Conservation (phyloP, 2,797 vertebrate genomes). For the Macropus fuliginosus region DNA sequence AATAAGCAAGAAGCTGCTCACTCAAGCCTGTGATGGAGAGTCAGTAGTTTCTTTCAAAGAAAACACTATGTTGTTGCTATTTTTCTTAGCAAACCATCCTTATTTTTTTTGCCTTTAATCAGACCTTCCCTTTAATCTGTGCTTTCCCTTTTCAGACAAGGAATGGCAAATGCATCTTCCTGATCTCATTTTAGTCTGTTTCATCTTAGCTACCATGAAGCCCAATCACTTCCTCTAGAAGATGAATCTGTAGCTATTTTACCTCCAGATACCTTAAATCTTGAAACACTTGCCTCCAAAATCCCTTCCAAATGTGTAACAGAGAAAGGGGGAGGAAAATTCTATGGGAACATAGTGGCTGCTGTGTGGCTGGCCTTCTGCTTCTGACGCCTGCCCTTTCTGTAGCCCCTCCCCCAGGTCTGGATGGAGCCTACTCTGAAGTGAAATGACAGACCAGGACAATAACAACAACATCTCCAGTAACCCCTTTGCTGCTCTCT, state of each 20-base stretch:
- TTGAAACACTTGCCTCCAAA: slow-evolving; percentile 34
- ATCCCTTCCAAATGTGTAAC: slow-evolving; percentile 37
- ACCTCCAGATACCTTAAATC: slow-evolving; percentile 46
- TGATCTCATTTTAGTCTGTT: slow-evolving; percentile 29
- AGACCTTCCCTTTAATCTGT: slow-evolving; percentile 6
- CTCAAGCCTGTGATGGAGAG: not conserved
- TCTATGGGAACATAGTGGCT: not conserved
- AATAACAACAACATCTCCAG: slow-evolving; percentile 99
- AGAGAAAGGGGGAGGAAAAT: slow-evolving; percentile 17
- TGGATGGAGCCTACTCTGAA: slow-evolving; percentile 82
- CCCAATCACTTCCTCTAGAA: slow-evolving; percentile 30
- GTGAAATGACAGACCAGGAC: slow-evolving; percentile 99
- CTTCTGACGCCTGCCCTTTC: slow-evolving; percentile 59
- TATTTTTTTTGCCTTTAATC: not conserved
- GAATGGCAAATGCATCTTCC: slow-evolving; percentile 16
- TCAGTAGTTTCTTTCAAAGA: slow-evolving; percentile 22
- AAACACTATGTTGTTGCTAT: slow-evolving; percentile 1
- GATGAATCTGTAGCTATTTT: slow-evolving; percentile 53
- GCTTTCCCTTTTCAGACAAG: not conserved
- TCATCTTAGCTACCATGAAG: slow-evolving; percentile 32
- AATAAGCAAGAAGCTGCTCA: slow-evolving; percentile 19
- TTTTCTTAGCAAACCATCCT: slow-evolving; percentile 16
- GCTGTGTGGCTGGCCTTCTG: slow-evolving; percentile 9
- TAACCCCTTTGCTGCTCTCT: slow-evolving; percentile 98
- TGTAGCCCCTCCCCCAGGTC: slow-evolving; percentile 68